Percentiles rank a stretch among this genome's conserved stretches.
Conservation (phyloP, 2,888 invertebrate genomes). For the Dione juno region DNA sequence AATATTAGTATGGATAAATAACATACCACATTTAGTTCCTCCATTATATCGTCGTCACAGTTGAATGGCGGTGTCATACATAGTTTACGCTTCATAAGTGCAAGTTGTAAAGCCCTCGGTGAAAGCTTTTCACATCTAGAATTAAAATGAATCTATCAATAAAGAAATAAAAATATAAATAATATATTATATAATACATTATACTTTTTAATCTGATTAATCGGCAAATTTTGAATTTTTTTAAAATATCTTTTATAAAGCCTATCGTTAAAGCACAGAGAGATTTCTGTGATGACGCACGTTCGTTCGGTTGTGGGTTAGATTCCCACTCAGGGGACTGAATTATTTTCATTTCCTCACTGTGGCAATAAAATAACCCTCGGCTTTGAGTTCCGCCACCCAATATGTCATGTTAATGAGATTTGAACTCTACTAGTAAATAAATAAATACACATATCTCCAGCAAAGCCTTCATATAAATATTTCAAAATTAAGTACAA, state of each 20-base stretch:
- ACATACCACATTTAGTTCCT: slow-evolving; percentile 77
- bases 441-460: too few relatives aligned
- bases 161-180: neutral
- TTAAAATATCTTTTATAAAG: too few relatives aligned
- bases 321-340: too few relatives aligned
- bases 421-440: neutral
- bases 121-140: slow-evolving; percentile 34
- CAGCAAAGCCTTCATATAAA: neutral
- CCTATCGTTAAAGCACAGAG: too few relatives aligned
- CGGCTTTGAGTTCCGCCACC: too few relatives aligned
- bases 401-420: neutral
- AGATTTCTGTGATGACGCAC: too few relatives aligned
- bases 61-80: slow-evolving; percentile 67
- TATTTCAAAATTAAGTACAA: neutral
- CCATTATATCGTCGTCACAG: slow-evolving; percentile 75
- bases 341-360: too few relatives aligned
- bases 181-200: neutral
- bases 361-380: too few relatives aligned
- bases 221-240: too few relatives aligned
- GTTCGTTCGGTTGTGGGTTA: too few relatives aligned
- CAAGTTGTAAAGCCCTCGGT: slow-evolving; percentile 25
- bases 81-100: slow-evolving; percentile 79
- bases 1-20: too few relatives aligned
- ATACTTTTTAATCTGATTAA: too few relatives aligned
- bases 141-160: neutral